Percentiles rank a stretch among this genome's conserved stretches.
Evolutionary conservation across 2,797 vertebrate genomes (phyloP).

Genomic region (Periophthalmus magnuspinnatus): DNA sequence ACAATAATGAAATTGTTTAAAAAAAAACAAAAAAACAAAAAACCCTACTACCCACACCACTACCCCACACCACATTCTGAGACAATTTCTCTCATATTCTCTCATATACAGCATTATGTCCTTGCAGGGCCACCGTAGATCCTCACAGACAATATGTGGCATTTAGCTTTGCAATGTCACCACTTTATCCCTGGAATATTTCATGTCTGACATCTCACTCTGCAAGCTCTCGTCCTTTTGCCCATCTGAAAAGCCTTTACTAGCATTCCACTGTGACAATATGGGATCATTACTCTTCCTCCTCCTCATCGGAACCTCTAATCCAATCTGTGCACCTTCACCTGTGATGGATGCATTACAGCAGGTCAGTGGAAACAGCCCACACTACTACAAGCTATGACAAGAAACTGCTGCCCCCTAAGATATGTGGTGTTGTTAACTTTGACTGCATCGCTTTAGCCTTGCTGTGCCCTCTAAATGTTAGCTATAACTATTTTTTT

Average conservation of each 20-base stretch:
- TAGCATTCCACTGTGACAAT: neutral
- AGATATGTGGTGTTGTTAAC: neutral
- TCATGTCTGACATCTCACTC: slow-evolving; percentile 1
- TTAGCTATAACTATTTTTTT: neutral
- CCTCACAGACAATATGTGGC: neutral
- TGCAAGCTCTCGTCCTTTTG: neutral
- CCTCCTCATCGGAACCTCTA: neutral
- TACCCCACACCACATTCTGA: neutral
- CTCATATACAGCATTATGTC: neutral
- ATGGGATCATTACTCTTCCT: neutral
- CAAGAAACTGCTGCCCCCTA: neutral
- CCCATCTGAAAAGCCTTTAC: slow-evolving; percentile 3
- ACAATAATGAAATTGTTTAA: too few species aligned
- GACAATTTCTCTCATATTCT: neutral
- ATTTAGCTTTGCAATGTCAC: neutral
- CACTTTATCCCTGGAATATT: neutral
- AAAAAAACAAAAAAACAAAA: too few species aligned
- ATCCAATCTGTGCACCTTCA: slow-evolving; percentile 10
- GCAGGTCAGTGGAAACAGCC: neutral
- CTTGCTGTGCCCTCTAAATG: slow-evolving; percentile 3
- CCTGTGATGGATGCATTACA: slow-evolving; percentile 16
- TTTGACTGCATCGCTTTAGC: slow-evolving; percentile 1
- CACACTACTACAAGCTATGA: slow-evolving; percentile 10
- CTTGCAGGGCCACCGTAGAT: neutral
- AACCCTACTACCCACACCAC: too few species aligned